Conservation (phyloP, 2,113 vertebrate species). For the Herpailurus yagouaroundi region DNA sequence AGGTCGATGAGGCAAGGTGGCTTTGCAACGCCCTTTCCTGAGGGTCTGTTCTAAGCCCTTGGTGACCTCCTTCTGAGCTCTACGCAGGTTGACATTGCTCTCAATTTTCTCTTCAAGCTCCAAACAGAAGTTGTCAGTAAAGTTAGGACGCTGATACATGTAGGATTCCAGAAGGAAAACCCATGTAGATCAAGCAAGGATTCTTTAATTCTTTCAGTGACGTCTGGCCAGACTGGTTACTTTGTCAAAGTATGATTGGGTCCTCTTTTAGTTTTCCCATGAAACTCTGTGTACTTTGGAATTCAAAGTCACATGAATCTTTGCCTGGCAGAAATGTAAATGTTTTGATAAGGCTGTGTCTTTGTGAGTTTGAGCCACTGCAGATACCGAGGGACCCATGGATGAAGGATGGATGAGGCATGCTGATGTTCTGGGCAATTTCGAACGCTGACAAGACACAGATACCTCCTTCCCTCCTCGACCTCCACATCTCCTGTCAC, state of each 20-base stretch:
- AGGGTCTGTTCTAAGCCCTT: background rate
- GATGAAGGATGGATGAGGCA: conserved; percentile 47
- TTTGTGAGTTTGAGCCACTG: conserved; percentile 73
- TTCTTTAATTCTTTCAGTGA: conserved; percentile 43
- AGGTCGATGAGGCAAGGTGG: background rate
- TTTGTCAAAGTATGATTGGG: conserved; percentile 61
- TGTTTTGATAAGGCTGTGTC: conserved; percentile 81
- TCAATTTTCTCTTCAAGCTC: background rate
- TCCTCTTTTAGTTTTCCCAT: conserved; percentile 65
- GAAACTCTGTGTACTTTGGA: conserved; percentile 78
- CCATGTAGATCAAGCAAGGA: background rate
- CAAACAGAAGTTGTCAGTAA: background rate
- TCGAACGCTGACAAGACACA: conserved; percentile 51
- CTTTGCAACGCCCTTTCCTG: background rate
- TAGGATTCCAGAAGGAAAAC: background rate
- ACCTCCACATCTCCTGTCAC: accelerated
- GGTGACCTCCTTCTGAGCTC: background rate
- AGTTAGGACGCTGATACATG: background rate
- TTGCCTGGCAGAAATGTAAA: conserved; percentile 82
- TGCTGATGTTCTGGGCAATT: conserved; percentile 61
- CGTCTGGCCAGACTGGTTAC: background rate
- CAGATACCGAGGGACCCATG: conserved; percentile 50
- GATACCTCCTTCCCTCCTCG: background rate
- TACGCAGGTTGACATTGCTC: background rate
- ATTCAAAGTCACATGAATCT: conserved; percentile 76